A percentile compares a stretch with the other conserved stretches of the same genome.
Evolutionary conservation across 2,113 vertebrate species (phyloP).

Genomic region (Gymnobelideus leadbeateri): DNA sequence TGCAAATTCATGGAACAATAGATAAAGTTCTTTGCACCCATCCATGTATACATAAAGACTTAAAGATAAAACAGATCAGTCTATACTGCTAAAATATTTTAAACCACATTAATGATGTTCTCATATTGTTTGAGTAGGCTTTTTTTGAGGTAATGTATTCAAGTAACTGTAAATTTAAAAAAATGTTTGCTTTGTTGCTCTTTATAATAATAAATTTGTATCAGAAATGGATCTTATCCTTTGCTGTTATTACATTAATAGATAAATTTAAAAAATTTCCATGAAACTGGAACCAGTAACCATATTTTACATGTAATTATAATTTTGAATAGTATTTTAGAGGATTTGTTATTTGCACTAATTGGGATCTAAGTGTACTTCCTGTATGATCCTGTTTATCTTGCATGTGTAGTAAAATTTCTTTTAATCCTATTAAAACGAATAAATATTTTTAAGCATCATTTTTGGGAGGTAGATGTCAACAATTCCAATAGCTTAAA

Average conservation of each 20-base stretch:
- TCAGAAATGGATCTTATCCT: neutral
- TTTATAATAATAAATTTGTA: neutral
- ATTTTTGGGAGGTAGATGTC: neutral
- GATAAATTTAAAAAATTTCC: neutral
- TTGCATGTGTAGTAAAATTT: neutral
- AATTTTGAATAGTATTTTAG: neutral
- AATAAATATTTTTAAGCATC: neutral
- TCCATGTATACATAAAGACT: neutral
- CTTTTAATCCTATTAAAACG: neutral
- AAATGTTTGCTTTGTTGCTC: neutral
- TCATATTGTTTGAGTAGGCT: neutral
- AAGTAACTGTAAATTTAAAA: neutral
- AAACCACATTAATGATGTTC: neutral
- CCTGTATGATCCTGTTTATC: neutral
- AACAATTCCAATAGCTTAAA: neutral
- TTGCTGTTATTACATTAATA: neutral
- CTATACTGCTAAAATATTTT: neutral
- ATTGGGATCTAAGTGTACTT: neutral
- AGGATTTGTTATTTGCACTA: neutral
- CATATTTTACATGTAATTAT: neutral
- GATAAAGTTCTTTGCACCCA: neutral
- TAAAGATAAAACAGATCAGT: neutral
- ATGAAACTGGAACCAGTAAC: neutral
- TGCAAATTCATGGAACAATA: neutral
- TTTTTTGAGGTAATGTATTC: neutral